A percentile compares a stretch with the other conserved stretches of the same genome.
Evolutionary conservation across 2,888 invertebrate species (phyloP).

Genomic region (Tetheella fluctuosa): DNA sequence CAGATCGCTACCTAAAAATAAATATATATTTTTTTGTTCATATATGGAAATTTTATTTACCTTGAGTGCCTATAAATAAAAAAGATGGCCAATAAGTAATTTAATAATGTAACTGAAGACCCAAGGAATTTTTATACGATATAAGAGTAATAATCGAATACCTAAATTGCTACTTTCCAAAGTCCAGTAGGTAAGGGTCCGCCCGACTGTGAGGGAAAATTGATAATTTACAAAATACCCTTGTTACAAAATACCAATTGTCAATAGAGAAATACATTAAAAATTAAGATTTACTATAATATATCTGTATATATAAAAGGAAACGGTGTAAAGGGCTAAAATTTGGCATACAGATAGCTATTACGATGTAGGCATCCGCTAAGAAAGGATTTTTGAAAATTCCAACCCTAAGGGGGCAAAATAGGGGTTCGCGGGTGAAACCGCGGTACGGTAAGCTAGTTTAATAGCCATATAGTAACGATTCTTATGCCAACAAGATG

Average conservation of each 20-base stretch:
- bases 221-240: constrained; percentile 14
- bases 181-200: constrained; percentile 7
- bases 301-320: no score
- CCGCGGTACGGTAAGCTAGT: no score
- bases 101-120: background rate
- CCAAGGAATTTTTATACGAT: background rate
- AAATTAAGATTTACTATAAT: constrained; percentile 5
- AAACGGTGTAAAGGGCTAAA: no score
- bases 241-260: constrained; percentile 5
- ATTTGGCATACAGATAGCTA: no score
- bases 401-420: no score
- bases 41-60: no score
- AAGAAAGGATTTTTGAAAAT: no score
- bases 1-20: no score
- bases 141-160: constrained; percentile 3
- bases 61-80: background rate
- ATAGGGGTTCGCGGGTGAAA: no score
- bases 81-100: background rate
- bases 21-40: no score
- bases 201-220: constrained; percentile 10
- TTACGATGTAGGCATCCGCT: no score
- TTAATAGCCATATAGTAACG: background rate
- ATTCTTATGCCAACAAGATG: background rate
- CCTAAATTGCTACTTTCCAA: constrained; percentile 8
- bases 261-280: background rate